Conservation (phyloP, 2,113 vertebrate species). For the Recurvirostra avosetta region DNA sequence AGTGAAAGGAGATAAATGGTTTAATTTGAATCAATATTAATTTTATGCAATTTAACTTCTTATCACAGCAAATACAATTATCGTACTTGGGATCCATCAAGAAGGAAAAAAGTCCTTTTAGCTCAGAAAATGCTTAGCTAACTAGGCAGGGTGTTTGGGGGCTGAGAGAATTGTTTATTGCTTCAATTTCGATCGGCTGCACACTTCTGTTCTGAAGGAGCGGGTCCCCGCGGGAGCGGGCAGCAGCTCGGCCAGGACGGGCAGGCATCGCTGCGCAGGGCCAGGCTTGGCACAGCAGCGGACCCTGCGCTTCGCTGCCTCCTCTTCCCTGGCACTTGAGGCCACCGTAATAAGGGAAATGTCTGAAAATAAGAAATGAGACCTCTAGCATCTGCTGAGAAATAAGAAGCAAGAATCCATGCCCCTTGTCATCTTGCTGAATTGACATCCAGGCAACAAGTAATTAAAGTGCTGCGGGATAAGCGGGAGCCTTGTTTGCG, state of each 20-base stretch:
- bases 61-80: conserved; percentile 71
- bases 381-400: background rate
- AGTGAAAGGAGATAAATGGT: conserved; percentile 71
- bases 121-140: background rate
- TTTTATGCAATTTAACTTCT: conserved; percentile 76
- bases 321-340: background rate
- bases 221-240: background rate
- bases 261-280: background rate
- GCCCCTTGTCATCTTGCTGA: background rate
- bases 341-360: background rate
- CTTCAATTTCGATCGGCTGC: fast-evolving
- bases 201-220: fast-evolving
- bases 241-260: background rate
- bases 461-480: background rate
- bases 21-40: conserved; percentile 82
- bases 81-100: conserved; percentile 9
- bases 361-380: background rate
- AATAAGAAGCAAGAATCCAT: background rate
- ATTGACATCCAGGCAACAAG: background rate
- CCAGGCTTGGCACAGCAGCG: background rate
- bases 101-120: conserved; percentile 15
- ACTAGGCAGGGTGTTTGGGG: background rate
- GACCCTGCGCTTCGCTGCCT: background rate
- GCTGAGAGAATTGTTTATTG: background rate
- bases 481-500: background rate